Base-by-base conservation (phyloP, 1,140 invertebrate genomes). In the Drosophila navojoa region DNA sequence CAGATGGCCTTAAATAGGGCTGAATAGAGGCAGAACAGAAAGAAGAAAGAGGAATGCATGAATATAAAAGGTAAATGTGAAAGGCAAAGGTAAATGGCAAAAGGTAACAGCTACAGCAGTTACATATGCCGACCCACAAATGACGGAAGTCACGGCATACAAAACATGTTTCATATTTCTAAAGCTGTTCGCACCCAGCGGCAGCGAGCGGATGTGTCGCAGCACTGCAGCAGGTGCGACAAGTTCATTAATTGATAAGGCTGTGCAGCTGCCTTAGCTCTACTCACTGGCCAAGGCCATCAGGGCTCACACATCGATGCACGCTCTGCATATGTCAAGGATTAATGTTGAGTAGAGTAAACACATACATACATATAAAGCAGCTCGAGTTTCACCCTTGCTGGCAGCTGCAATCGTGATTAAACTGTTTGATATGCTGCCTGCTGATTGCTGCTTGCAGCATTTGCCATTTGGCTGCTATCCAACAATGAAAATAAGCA, bases 181-280 rank as follows among this genome's bases (percentile, higher is more conserved):
- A 47, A 27, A 63, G 16, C 42, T 38, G 35, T 3, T 3, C 32
- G 32, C 27, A 29, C 27, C 5, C 27, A 29, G 32, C 11, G 3
- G 0, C 19, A 22, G 19, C 35, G 11, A 11, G 11, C 35, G 35
- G 35, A 38, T 13, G 35, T 38, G 32, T 32, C 32, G 32, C 32
- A 10, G 32, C 32, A 10, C 6, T 32, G 32, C 32, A 32, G 4
- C 35, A 38, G 35, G 35, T 38, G 35, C 35, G 52, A 9, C 50
- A 74, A 64, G 75, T 81, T 78, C 68, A 81, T 81, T 86, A 78
- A 87, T 81, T 86, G 79, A 81, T 79, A 70, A 76, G 76, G 25
- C 42, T 38, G 13, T 38, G 10, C 64, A 57, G 44, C 53, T 29
- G 32, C 16, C 5, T 16, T 16, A 52, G 16, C 16, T 38, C 9